phyloP scores from a whole-genome alignment of 2,113 vertebrate species.

The Sander vitreus region DNA sequence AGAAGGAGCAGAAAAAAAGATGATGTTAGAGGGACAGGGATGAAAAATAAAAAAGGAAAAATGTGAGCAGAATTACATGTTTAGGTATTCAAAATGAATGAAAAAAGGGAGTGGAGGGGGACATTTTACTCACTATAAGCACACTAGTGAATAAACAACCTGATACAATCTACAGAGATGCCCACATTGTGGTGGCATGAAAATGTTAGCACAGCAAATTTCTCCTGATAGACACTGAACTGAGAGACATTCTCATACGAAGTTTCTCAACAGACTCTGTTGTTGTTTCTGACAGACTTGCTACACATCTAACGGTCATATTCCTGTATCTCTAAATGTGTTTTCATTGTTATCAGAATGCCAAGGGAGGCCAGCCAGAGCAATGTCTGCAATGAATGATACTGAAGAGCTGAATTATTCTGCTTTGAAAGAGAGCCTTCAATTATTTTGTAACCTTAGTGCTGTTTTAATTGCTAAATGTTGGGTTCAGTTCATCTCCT shows the following conservation, averaged over 20 bases:
- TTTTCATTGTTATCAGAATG: conserved; percentile 14
- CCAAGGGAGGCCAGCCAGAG: background rate
- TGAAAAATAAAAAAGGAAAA: background rate
- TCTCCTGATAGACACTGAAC: conserved; percentile 5
- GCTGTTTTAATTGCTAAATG: background rate
- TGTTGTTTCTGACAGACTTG: conserved; percentile 28
- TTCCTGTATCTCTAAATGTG: background rate
- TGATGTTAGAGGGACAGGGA: background rate
- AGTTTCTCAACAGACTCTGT: conserved; percentile 26
- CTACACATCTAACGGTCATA: conserved; percentile 14
- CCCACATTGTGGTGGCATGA: background rate
- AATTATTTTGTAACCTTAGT: background rate
- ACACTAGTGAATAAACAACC: background rate
- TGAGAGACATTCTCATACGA: conserved; percentile 29
- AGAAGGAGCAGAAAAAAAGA: background rate
- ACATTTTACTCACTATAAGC: background rate
- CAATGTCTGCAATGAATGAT: background rate
- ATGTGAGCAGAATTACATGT: background rate
- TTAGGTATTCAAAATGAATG: background rate
- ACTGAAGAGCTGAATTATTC: background rate
- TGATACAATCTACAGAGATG: conserved; percentile 6
- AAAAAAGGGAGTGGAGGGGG: background rate
- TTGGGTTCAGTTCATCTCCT: background rate
- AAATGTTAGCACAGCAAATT: conserved; percentile 21
- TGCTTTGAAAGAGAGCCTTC: background rate